phyloP scores from a whole-genome alignment of 53 echinoderm and acorn worm genomes.

The Pentamera pediparva region DNA sequence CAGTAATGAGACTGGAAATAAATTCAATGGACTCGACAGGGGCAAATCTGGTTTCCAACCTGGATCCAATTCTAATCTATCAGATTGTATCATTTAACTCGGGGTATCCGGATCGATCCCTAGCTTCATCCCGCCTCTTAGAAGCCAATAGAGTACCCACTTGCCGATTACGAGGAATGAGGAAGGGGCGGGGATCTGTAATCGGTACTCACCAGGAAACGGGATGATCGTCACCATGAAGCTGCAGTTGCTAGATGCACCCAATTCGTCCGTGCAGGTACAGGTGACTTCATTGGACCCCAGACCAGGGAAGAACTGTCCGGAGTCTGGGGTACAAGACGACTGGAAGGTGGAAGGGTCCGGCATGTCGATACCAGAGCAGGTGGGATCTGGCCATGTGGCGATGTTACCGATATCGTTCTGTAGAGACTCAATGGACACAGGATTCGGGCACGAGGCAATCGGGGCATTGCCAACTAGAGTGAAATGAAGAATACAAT shows the following conservation, averaged over 20 bases:
- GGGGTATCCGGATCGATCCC: too few species aligned
- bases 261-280: conserved; percentile 6
- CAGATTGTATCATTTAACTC: too few species aligned
- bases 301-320: background rate
- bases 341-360: background rate
- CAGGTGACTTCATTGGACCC: background rate
- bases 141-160: too few species aligned
- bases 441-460: background rate
- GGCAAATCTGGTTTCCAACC: too few species aligned
- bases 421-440: conserved; percentile 10
- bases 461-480: background rate
- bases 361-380: background rate
- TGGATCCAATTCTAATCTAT: too few species aligned
- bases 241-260: background rate
- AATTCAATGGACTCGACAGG: too few species aligned
- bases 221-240: background rate
- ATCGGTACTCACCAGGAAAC: background rate
- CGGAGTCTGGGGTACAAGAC: background rate
- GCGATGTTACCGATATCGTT: conserved; percentile 14
- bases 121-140: too few species aligned
- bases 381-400: background rate
- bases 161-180: background rate
- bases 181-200: background rate
- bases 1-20: too few species aligned
- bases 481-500: too few species aligned